These are phyloP conservation scores for Scolanthus callimorphus DNA, from an alignment of 92 coral and sea anemone genomes.

Conservation along the genomic window DNA sequence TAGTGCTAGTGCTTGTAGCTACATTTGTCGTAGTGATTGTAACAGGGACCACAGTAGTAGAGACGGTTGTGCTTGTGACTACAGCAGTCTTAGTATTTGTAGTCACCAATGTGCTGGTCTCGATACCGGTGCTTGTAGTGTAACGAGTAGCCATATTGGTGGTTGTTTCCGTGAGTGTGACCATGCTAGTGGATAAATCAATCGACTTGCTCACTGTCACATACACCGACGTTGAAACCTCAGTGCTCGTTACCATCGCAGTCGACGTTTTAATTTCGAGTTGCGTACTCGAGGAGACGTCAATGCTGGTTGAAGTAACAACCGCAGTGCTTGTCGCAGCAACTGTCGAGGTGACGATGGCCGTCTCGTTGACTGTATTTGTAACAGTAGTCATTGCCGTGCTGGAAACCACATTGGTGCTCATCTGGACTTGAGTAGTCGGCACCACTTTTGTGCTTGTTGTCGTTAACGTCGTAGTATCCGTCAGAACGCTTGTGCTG, in stretches of 20 bases:
- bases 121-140: constrained; percentile 9
- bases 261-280: constrained; percentile 6
- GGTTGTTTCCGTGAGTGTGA: constrained; percentile 22
- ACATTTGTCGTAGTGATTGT: constrained; percentile 28
- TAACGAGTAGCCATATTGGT: constrained; percentile 36
- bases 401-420: too few relatives aligned
- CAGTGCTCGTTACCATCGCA: constrained; percentile 18
- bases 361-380: too few relatives aligned
- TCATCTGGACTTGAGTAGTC: too few relatives aligned
- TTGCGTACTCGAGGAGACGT: not conserved
- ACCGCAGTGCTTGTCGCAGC: constrained; percentile 20
- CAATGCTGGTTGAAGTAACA: constrained; percentile 9
- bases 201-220: constrained; percentile 8
- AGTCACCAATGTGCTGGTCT: constrained; percentile 9
- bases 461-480: too few relatives aligned
- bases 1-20: constrained; percentile 3
- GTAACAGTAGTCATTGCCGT: too few relatives aligned
- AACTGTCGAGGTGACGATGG: too few relatives aligned
- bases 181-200: constrained; percentile 29
- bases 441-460: too few relatives aligned
- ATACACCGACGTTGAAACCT: constrained; percentile 12
- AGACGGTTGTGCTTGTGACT: constrained; percentile 21
- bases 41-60: constrained; percentile 8
- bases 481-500: constrained; percentile 5
- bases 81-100: constrained; percentile 13